phyloP scores from a whole-genome alignment of 2,113 vertebrate genomes.

The Entomyzon cyanotis region DNA sequence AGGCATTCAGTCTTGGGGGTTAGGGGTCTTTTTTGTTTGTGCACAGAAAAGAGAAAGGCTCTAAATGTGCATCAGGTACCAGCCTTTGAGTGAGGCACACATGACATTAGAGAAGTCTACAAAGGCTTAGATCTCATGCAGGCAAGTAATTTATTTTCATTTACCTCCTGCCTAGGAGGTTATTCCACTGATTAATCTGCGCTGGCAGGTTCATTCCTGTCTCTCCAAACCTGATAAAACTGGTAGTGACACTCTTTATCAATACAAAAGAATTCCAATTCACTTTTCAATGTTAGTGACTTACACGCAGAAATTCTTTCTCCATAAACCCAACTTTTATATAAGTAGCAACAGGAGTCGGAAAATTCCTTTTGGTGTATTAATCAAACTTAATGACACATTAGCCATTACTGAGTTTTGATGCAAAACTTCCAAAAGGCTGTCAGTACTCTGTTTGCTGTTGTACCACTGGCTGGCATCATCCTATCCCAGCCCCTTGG shows the following conservation, averaged over 20 bases:
- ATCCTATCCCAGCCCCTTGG: background rate
- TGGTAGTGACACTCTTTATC: background rate
- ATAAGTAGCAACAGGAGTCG: background rate
- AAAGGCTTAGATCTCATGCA: background rate
- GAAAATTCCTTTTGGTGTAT: background rate
- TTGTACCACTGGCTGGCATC: background rate
- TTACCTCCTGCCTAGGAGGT: background rate
- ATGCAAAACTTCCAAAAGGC: background rate
- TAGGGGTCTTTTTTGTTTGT: background rate
- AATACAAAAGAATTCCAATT: background rate
- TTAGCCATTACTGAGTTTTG: background rate
- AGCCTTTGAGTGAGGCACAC: background rate
- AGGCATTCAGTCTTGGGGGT: background rate
- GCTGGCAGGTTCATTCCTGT: background rate
- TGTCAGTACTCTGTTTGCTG: background rate
- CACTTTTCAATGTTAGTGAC: background rate
- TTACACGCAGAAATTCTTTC: background rate
- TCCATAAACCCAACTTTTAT: background rate
- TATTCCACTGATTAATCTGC: slow-evolving; percentile 24
- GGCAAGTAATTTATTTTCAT: slow-evolving; percentile 40
- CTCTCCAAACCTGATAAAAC: background rate
- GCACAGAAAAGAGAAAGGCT: background rate
- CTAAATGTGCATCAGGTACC: background rate
- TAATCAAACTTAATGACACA: background rate
- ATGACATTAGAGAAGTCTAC: background rate